These are phyloP conservation scores for Callyntrura sp. DNA, from an alignment of 2,888 invertebrate species.

Conservation along the genomic window DNA sequence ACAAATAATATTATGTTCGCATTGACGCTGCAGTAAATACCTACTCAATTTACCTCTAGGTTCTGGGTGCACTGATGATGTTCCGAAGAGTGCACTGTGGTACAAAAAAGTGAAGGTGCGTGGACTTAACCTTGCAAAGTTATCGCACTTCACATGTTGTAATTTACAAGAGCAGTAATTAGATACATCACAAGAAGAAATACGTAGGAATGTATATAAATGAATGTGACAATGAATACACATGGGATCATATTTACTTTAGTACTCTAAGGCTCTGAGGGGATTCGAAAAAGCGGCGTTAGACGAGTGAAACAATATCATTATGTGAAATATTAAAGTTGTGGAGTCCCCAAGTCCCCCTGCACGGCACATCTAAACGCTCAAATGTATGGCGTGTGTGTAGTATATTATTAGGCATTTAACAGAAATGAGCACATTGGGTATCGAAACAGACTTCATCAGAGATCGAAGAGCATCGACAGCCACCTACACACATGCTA, in stretches of 20 bases:
- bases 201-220: neutral
- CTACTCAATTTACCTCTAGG: neutral
- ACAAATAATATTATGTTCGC: neutral
- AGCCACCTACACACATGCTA: neutral
- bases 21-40: neutral
- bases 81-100: slow-evolving; percentile 11
- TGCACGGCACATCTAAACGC: neutral
- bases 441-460: neutral
- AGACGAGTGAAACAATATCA: neutral
- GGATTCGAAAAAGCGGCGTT: neutral
- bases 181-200: neutral
- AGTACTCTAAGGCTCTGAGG: neutral
- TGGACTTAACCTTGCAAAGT: slow-evolving; percentile 70
- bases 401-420: neutral
- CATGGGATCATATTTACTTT: neutral
- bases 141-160: slow-evolving; percentile 55
- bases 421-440: slow-evolving; percentile 13
- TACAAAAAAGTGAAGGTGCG: slow-evolving; percentile 67
- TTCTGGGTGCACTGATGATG: neutral
- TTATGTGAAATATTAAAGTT: slow-evolving; percentile 21
- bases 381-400: neutral
- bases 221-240: slow-evolving; percentile 19
- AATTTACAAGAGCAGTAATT: slow-evolving; percentile 40
- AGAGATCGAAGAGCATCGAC: slow-evolving; percentile 21
- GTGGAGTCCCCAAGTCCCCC: too few relatives aligned